phyloP scores from a whole-genome alignment of 2,113 vertebrate genomes.

The Colinus virginianus region DNA sequence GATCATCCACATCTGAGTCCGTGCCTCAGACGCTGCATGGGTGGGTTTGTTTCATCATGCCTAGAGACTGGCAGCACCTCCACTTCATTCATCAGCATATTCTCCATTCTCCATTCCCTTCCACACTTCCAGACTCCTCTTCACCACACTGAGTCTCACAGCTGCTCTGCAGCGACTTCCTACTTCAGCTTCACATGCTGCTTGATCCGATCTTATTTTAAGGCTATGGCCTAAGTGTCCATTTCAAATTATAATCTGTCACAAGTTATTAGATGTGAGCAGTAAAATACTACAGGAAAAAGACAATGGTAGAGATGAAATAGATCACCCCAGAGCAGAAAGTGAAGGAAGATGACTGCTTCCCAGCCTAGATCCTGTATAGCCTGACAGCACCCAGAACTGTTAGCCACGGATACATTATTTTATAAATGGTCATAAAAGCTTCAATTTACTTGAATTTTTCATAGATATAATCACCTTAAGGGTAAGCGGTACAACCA shows the following conservation, averaged over 20 bases:
- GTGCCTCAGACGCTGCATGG: too few species aligned
- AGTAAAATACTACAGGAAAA: neutral
- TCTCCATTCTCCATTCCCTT: neutral
- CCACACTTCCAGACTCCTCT: neutral
- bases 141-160: neutral
- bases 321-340: neutral
- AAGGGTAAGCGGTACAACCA: neutral
- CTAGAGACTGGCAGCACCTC: neutral
- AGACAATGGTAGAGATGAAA: neutral
- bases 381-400: fast-evolving
- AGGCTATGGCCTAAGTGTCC: neutral
- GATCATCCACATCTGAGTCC: too few species aligned
- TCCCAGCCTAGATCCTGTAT: neutral
- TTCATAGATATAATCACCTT: neutral
- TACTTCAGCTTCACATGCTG: neutral
- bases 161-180: neutral
- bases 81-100: neutral
- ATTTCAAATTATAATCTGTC: neutral
- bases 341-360: too few species aligned
- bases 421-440: neutral
- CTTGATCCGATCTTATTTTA: neutral
- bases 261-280: neutral
- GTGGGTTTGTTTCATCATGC: neutral
- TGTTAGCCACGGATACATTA: neutral
- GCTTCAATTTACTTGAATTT: neutral